Base-by-base conservation (phyloP, 1,140 invertebrate species). In the silkworm (Bombyx mori) region DNA sequence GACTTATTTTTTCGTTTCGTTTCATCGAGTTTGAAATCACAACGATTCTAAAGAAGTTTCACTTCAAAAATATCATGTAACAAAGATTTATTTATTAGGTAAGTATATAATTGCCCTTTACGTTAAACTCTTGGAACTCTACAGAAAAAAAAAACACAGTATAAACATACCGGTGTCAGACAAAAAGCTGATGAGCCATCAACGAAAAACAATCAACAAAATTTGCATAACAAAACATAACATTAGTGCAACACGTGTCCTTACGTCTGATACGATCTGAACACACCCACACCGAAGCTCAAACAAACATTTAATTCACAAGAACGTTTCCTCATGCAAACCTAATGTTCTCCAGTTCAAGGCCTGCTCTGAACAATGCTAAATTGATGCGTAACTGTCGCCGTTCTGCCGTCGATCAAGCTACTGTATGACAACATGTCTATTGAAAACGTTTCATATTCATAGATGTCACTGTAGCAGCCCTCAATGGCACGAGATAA, bases 381-480 rank as follows among this genome's bases (percentile, higher is more conserved):
- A 68, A 55, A 71, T 66, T 60, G 64, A 78, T 76, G 69, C 68
- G 65, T 77, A 72, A 66, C 68, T 65, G 71, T 68, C 69, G 57
- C 60, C 69, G 52, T 12, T 35, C 0, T 35, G 26, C 26, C 26
- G 26, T 35, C 26, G 26, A 50, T 50, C 8, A 48, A 45, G 61
- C 71, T 68, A 74, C 69, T 63, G 71, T 77, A 80, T 81, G 77
- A 84, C 77, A 79, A 79, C 78, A 73, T 76, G 76, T 82, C 77
- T 82, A 84, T 84, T 77, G 73, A 79, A 64, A 44, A 45, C 66
- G 69, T 71, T 83, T 82, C 79, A 80, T 83, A 83, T 83, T 79
- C 79, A 83, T 83, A 75, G 62, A 63, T 54, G 66, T 73, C 72
- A 71, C 2, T 35, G 26, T 35, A 35, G 26, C 69, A 71, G 65